Conservation (phyloP, 2,888 invertebrate species). For the Leptinotarsa juncta region DNA sequence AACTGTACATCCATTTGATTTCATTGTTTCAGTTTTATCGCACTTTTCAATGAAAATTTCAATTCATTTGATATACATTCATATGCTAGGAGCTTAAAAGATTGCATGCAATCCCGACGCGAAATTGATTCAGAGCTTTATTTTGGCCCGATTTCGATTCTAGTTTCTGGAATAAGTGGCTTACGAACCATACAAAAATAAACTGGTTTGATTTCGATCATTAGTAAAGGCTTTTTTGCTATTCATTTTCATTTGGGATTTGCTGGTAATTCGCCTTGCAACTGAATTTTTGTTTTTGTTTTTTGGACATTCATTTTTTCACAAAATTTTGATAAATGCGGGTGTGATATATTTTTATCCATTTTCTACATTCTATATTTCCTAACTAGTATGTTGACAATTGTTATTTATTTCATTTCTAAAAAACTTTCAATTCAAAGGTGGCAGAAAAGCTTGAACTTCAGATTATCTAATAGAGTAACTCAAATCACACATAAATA, state of each 20-base stretch:
- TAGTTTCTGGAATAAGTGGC: slow-evolving; percentile 1
- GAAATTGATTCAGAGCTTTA: not conserved
- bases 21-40: not conserved
- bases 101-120: not conserved
- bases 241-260: not conserved
- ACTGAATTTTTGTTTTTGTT: too few species aligned
- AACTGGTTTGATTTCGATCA: not conserved
- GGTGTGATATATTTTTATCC: too few species aligned
- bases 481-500: too few species aligned
- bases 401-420: too few species aligned
- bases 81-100: slow-evolving; percentile 7
- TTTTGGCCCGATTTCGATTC: not conserved
- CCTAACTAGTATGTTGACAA: too few species aligned
- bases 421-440: too few species aligned
- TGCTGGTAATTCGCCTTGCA: not conserved
- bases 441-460: too few species aligned
- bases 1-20: not conserved
- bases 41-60: not conserved
- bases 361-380: too few species aligned
- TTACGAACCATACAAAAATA: not conserved
- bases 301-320: too few species aligned
- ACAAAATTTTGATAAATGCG: too few species aligned
- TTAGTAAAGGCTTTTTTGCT: not conserved
- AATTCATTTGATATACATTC: not conserved
- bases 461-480: too few species aligned